Evolutionary conservation across 2,113 vertebrate genomes (phyloP).

Genomic region (Burhinus oedicnemus): DNA sequence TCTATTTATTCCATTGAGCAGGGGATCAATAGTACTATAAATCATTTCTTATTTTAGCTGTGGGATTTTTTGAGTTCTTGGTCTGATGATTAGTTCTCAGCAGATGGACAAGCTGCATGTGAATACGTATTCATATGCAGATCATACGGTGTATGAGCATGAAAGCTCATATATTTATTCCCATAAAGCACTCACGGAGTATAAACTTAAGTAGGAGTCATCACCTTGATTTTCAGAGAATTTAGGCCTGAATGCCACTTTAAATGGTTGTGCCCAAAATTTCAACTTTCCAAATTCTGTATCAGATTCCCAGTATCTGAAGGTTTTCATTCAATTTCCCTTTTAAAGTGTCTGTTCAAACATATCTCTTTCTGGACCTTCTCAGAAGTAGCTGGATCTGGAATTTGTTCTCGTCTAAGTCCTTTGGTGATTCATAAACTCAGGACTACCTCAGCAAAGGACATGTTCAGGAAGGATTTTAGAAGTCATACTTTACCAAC

Average conservation of each 20-base stretch:
- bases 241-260: neutral
- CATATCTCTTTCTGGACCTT: neutral
- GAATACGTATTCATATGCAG: neutral
- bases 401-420: neutral
- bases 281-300: neutral
- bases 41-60: neutral
- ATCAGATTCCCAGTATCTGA: neutral
- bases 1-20: neutral
- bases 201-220: neutral
- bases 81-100: neutral
- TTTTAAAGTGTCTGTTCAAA: neutral
- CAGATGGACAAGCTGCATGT: neutral
- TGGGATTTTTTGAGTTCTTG: neutral
- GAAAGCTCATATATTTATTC: neutral
- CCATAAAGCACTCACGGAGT: neutral
- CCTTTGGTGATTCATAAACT: neutral
- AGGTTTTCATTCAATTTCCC: neutral
- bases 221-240: neutral
- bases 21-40: neutral
- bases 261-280: neutral
- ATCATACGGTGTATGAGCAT: accelerated
- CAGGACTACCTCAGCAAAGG: neutral
- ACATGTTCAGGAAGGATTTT: neutral
- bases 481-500: neutral
- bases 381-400: neutral